Percentiles rank a stretch among this genome's conserved stretches.
Evolutionary conservation across 2,113 vertebrate genomes (phyloP).

Genomic region (Corydoras sp.): DNA sequence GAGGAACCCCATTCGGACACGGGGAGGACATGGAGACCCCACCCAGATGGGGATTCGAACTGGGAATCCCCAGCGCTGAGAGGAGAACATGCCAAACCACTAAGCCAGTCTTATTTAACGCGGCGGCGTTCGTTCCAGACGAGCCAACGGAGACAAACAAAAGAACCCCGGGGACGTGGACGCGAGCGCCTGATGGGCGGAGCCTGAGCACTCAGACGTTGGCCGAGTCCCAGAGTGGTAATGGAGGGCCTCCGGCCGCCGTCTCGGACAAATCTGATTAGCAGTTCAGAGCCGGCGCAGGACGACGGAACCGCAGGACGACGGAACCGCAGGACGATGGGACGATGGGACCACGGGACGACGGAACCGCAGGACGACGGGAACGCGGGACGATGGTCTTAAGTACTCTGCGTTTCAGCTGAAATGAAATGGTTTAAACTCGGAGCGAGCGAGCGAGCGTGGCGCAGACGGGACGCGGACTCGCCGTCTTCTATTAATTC

Average conservation of each 20-base stretch:
- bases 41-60: too few relatives aligned
- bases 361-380: too few relatives aligned
- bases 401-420: neutral
- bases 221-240: constrained; percentile 20
- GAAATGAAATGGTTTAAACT: neutral
- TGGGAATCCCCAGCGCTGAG: neutral
- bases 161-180: neutral
- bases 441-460: neutral
- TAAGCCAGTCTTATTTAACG: neutral
- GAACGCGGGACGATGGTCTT: too few relatives aligned
- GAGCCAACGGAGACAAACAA: constrained; percentile 4
- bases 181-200: constrained; percentile 11
- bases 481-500: neutral
- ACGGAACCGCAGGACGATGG: too few relatives aligned
- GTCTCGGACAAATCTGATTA: neutral
- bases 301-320: too few relatives aligned
- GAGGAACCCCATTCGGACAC: too few relatives aligned
- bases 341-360: too few relatives aligned
- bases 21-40: too few relatives aligned
- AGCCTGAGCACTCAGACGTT: constrained; percentile 12
- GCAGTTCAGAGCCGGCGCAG: neutral
- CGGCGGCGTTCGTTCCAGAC: neutral
- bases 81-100: too few relatives aligned
- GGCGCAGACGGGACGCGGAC: neutral
- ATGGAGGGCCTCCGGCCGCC: neutral